phyloP scores from a whole-genome alignment of 2,113 vertebrate genomes.

The Pogona vitticeps region DNA sequence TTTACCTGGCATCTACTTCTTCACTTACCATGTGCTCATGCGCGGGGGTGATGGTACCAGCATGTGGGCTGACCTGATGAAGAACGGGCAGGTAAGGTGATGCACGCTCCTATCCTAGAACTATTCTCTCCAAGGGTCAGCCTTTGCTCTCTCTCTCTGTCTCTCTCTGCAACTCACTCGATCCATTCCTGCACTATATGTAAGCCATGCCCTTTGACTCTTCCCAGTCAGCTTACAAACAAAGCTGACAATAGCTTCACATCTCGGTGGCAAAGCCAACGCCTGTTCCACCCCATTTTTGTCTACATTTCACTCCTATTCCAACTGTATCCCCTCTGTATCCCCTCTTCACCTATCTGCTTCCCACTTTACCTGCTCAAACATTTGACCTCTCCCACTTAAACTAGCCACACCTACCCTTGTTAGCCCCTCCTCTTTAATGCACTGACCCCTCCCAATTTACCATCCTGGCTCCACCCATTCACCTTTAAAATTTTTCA shows the following conservation, averaged over 20 bases:
- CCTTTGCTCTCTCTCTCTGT: background rate
- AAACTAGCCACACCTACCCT: constrained; percentile 7
- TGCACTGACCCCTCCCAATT: background rate
- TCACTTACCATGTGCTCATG: constrained; percentile 98
- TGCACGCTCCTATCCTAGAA: background rate
- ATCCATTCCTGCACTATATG: background rate
- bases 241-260: background rate
- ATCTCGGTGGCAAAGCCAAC: background rate
- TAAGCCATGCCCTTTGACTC: background rate
- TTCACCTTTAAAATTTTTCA: background rate
- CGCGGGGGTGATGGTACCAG: constrained; percentile 95
- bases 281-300: background rate
- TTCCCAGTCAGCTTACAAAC: background rate
- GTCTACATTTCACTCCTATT: background rate
- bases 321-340: background rate
- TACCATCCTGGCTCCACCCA: background rate
- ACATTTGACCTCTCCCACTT: constrained; percentile 3
- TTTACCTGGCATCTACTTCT: constrained; percentile 95
- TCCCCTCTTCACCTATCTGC: background rate
- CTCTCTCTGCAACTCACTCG: background rate
- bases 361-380: constrained; percentile 2
- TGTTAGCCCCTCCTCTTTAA: background rate
- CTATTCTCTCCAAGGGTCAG: background rate
- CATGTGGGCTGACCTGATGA: constrained; percentile 96
- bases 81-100: constrained; percentile 89